Base-by-base conservation (phyloP, 2,797 vertebrate genomes). In the Pangasius mekongensis region DNA sequence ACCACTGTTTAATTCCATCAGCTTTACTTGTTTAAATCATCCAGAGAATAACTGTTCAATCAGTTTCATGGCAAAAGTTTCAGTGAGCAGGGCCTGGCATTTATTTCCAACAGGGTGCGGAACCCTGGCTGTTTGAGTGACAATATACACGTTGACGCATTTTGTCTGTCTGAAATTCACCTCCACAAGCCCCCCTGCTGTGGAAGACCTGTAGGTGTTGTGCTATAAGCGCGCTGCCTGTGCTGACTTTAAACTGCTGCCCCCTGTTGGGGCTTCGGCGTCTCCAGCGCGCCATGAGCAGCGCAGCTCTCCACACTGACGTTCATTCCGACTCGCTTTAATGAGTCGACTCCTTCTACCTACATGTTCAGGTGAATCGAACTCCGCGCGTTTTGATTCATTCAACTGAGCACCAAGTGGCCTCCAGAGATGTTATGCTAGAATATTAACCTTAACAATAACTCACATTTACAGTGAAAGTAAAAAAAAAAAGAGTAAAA, bases 311-410 rank as follows among this genome's bases (percentile, higher is more conserved):
- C 9, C 24, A 58, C 76, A 78, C 76, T 36, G 49, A 33, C 18
- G 30, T 2, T 58, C 54, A 36, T 22, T 36, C 22, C 10, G 80
- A 82, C 58, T 82, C 58, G 58, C 58, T 84, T 33, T 49, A 69
- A 84, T 54, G 83, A 67, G 8, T 67, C 62, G 43, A 84, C 20
- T 83, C 81, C 58, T 60, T 81, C 20, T n/a, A 30, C 20, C 16
- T 20, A 30, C 27, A 66, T 1, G 39, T 43, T 47, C 18, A 47
- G 9, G 27, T 47, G 39, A 83, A 66, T 83, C 27, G 24, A 62
- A 43, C 18, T 22, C 49, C 54, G 27, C 18, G 8, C 11, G 22
- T 33, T 78, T 47, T 47, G 47, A 47, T 47, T 36, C 9, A 62
- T 24, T 81, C 10, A 39, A 14, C 20, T 60, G 16, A 58, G 9